Conservation (phyloP, 2,797 vertebrate genomes). For the Anabas testudineus region DNA sequence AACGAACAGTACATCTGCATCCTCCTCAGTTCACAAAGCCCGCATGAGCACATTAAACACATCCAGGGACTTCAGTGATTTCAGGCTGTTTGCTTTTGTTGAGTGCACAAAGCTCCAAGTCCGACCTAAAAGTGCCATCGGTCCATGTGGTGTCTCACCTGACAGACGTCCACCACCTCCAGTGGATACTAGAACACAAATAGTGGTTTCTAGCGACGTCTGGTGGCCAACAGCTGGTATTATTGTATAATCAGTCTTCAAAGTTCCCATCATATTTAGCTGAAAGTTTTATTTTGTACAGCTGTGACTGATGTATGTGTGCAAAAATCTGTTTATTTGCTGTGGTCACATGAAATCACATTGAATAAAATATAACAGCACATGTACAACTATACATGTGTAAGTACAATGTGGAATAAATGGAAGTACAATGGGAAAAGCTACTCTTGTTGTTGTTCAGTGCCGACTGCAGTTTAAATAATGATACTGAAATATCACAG, state of each 20-base stretch:
- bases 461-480: neutral
- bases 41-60: neutral
- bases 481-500: too few species aligned
- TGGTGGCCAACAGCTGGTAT: slow-evolving; percentile 41
- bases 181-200: neutral
- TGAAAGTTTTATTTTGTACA: neutral
- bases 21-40: neutral
- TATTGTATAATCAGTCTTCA: neutral
- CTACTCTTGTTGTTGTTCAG: neutral
- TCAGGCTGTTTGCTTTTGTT: neutral
- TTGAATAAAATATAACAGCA: neutral
- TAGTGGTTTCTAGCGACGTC: slow-evolving; percentile 61
- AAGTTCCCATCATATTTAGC: neutral
- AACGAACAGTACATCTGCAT: neutral
- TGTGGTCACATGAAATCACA: neutral
- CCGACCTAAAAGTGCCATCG: neutral
- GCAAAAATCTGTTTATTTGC: too few species aligned
- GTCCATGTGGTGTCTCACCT: slow-evolving; percentile 12
- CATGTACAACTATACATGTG: neutral
- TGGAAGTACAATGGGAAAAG: too few species aligned
- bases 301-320: too few species aligned
- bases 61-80: neutral
- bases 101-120: neutral
- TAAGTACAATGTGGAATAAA: too few species aligned
- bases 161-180: slow-evolving; percentile 47